phyloP scores from a whole-genome alignment of 2,113 vertebrate species.

The Bos javanicus region DNA sequence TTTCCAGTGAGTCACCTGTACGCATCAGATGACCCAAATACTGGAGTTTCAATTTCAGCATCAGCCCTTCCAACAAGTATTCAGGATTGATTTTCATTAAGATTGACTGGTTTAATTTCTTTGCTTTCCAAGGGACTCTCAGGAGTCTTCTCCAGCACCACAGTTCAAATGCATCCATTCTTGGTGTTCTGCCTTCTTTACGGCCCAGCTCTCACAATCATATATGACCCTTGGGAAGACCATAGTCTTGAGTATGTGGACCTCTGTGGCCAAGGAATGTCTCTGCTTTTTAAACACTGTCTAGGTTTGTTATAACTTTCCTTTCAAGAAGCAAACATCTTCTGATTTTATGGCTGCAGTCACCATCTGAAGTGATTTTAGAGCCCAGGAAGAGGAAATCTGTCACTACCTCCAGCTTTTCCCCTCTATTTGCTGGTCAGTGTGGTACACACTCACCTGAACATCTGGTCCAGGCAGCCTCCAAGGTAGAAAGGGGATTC shows the following conservation, averaged over 20 bases:
- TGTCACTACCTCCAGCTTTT: background rate
- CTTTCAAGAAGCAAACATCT: background rate
- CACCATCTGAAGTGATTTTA: background rate
- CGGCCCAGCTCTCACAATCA: background rate
- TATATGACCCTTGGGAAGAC: background rate
- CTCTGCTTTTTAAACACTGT: background rate
- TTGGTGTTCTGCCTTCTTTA: background rate
- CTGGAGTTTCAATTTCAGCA: background rate
- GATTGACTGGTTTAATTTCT: background rate
- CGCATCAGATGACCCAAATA: background rate
- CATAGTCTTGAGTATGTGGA: background rate
- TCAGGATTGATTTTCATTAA: background rate
- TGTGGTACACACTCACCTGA: background rate
- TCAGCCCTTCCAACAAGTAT: background rate
- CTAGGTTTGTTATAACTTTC: background rate
- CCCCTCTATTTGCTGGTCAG: fast-evolving
- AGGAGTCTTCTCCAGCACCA: background rate
- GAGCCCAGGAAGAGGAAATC: background rate
- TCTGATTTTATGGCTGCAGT: background rate
- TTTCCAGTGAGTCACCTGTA: background rate
- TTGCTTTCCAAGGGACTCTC: background rate
- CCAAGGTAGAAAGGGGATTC: background rate
- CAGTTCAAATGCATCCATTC: background rate
- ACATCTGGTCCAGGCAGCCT: background rate
- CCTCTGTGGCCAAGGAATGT: background rate